Percentiles rank a stretch among this genome's conserved stretches.
phyloP scores from a whole-genome alignment of 2,888 invertebrate species.

The Synergus gifuensis region DNA sequence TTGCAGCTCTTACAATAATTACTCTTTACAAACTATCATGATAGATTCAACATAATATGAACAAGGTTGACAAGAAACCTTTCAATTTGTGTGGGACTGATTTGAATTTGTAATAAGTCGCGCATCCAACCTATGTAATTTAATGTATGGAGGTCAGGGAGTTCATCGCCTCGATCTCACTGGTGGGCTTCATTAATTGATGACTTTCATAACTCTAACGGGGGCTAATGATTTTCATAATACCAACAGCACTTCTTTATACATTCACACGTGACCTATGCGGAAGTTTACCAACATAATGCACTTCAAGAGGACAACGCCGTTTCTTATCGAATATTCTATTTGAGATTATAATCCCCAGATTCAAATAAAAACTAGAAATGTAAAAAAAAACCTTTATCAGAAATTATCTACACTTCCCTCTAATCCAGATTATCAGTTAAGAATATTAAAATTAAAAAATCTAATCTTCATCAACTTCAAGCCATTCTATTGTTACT shows the following conservation, averaged over 20 bases:
- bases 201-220: constrained; percentile 61
- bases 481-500: too few species aligned
- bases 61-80: constrained; percentile 12
- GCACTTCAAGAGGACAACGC: constrained; percentile 19
- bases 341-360: neutral
- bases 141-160: constrained; percentile 49
- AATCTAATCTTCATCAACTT: neutral
- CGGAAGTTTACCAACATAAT: constrained; percentile 23
- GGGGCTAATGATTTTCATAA: constrained; percentile 54
- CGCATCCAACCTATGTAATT: constrained; percentile 9
- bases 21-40: neutral
- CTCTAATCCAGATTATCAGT: neutral
- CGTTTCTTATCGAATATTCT: neutral
- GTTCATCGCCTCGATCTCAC: constrained; percentile 58
- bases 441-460: neutral
- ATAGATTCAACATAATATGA: neutral
- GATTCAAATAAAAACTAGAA: neutral
- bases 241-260: constrained; percentile 29
- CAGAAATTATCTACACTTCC: neutral
- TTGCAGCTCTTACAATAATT: constrained; percentile 8
- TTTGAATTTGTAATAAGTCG: constrained; percentile 32
- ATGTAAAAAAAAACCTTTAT: neutral
- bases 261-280: constrained; percentile 33
- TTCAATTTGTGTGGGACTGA: constrained; percentile 24
- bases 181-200: constrained; percentile 59